Base-by-base conservation (phyloP, 2,113 vertebrate genomes). In the Apaloderma vittatum region DNA sequence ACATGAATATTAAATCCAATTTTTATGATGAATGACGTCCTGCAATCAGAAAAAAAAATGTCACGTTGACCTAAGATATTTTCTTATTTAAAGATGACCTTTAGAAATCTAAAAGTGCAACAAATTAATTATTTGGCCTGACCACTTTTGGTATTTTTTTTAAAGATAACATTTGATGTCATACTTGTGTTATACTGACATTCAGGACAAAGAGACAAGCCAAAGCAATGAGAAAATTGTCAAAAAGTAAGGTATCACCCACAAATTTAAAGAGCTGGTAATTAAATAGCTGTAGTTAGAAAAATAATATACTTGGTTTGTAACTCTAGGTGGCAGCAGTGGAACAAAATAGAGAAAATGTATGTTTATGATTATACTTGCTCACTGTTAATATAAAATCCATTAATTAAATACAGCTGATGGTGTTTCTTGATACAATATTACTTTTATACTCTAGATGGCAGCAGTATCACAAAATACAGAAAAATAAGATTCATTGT, bases 401-500 rank as follows among this genome's bases (percentile, higher is more conserved):
- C 51, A 83, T 85, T 94, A 92, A 96, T 96, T 95, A 87, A 79
- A 83, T 87, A 48, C 15, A 46, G 68, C 72, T 34, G 71, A 13
- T 68, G 45, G 54, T 83, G 26, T 65, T 90, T 73, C 76, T 72
- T 55, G 49, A 26, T 29, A 75, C 72, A 55, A 45, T 96, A 81
- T 96, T 71, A 58, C 57, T 86, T 75, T 85, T 88, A 54, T 86
- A 86, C 98, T 96, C 98, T 98, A 98, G 98, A 96, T 98, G 98
- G 98, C 98, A 98, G 98, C 97, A 98, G 90, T 68, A 96, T 91
- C 98, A 98, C 98, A 97, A 97, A 96, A 93, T 97, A 97, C n/a
- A 71, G 74, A 92, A 86, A 97, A 96, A 95, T 21, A 27, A 52
- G 86, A 43, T 82, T 73, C 76, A 34, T 26, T 51, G 36, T 63